Evolutionary conservation across 2,113 vertebrate species (phyloP), one percentile per base, ranked within the genome.

Genomic region (Lampris incognitus): DNA sequence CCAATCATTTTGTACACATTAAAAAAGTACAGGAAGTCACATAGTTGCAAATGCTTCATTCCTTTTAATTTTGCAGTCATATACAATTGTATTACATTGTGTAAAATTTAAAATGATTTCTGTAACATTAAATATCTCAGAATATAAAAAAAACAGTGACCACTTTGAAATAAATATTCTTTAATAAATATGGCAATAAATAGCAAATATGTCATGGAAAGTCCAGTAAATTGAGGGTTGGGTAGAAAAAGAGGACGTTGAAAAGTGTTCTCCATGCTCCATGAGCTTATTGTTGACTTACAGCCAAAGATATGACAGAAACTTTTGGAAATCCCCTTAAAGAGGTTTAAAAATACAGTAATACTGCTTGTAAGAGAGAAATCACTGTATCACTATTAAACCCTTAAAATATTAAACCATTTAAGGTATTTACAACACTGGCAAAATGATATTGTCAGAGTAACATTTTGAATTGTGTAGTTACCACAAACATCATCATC

Each of bases 141-240:
- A 58, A 87, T 75, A 80, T 85, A 37, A 87, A 84, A 74, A 9
- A 76, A 74, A 76, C 36, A 58, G 9, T 55, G 37, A 78, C 56
- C 64, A 86, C 65, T 85, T 69, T 63, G 1, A 85, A 90, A 93
- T 93, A 93, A 93, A 93, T 91, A 92, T 36, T 9, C 73, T 52
- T 9, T 67, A 88, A 93, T 92, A 93, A 91, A 90, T 91, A 93
- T 72, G 37, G 90, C 8, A 85, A 91, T 91, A 92, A 92, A 91
- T 92, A 91, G 55, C 46, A 74, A 78, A 83, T 69, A 87, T 56
- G 44, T 80, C 85, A 41, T 87, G 92, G 90, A 92, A 93, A 93
- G 86, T 91, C 83, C 90, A 76, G 78, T 60, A 74, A 49, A 68
- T 59, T 48, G 39, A 84, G 59, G 37, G 13, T 3, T 74, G 72